Evolutionary conservation across 2,888 invertebrate species (phyloP), one percentile per base, ranked within the genome.

Genomic region (Endotricha flammealis): DNA sequence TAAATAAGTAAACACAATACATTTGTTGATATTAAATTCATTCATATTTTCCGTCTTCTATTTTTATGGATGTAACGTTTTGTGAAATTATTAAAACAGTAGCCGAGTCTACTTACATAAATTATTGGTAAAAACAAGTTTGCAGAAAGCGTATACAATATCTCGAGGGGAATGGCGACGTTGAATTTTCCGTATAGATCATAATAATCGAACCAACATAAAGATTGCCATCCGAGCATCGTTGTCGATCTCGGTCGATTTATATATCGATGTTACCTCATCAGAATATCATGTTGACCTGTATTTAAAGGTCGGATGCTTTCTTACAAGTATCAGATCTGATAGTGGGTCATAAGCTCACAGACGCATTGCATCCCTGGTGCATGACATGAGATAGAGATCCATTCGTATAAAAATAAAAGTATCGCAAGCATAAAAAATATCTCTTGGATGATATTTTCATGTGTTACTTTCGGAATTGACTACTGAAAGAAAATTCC

Each of bases 241-340:
- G 16, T 32, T 13, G 40, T 39, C 46, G 44, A 49, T 57, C 56
- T 58, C 41, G 48, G 44, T 46, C 54, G 56, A 62, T 64, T 59
- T 53, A 55, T 50, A 46, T 42, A 57, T 48, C 50, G 39, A 41
- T 62, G 61, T 66, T 64, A 57, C 55, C 58, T 65, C 59, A 58
- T 69, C 65, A 62, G 55, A 69, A 63, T 65, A 71, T 70, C 66
- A 64, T 60, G 63, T 61, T 75, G 74, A 71, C 71, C 75, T 47
- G 68, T 65, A 63, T 62, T 57, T 51, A 60, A 58, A 71, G 78
- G 74, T 77, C 77, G 66, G 52, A 62, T 57, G 65, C 64, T 66
- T 65, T 61, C 65, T 61, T 52, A 35, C 22, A 28, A 22, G 20
- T 28, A 35, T 12, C 25, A 33, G 17, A 33, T 24, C 27, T 27